Evolutionary conservation across 1,140 invertebrate genomes (phyloP).

Genomic region (Cydia pomonella): DNA sequence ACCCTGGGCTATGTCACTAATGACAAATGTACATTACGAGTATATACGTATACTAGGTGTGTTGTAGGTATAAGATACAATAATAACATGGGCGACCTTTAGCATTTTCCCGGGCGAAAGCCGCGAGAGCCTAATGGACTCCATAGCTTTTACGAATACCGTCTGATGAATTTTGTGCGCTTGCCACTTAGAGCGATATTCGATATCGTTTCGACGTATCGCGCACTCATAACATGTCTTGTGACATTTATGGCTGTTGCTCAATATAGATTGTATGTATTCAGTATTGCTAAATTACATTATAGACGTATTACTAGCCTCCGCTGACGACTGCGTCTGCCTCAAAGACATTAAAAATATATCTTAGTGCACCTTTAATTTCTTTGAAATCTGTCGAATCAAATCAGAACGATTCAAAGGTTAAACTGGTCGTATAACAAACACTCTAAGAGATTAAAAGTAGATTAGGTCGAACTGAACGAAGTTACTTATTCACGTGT

Average conservation of each 20-base stretch:
- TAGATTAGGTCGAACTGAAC: not conserved
- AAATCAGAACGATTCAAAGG: no score
- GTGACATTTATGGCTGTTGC: conserved; percentile 1
- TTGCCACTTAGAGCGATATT: conserved; percentile 17
- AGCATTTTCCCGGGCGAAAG: conserved; percentile 44
- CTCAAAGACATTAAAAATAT: no score
- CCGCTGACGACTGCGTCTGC: no score
- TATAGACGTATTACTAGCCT: no score
- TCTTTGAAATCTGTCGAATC: no score
- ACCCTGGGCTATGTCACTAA: conserved; percentile 9
- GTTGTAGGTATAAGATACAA: conserved; percentile 3
- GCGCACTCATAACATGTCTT: conserved; percentile 13
- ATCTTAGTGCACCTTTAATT: no score
- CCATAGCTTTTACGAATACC: conserved; percentile 49
- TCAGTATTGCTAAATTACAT: no score
- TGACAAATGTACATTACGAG: conserved; percentile 2
- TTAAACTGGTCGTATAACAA: not conserved
- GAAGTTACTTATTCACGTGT: not conserved
- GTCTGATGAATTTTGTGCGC: conserved; percentile 58
- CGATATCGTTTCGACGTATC: conserved; percentile 13
- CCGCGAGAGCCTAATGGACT: conserved; percentile 55
- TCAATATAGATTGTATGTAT: not conserved
- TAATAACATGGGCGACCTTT: conserved; percentile 47
- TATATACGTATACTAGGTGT: not conserved
- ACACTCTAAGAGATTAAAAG: not conserved